Base-by-base conservation (phyloP, 2,797 vertebrate species). In the Sorex maritimensis region DNA sequence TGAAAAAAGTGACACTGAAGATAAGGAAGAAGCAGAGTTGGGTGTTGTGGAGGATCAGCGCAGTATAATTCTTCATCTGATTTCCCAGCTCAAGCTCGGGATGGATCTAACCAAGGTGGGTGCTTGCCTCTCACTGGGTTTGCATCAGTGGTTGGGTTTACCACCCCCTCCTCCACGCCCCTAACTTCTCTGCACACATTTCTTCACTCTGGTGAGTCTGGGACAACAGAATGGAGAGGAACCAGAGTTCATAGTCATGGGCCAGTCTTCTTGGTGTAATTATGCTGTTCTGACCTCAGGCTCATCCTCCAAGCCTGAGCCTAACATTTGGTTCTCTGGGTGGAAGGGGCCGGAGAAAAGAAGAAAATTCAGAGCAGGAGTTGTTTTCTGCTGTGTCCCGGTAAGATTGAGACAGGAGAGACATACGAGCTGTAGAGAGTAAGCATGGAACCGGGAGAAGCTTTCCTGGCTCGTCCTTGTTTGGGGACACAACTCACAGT, bases 51-150 rank as follows among this genome's bases (percentile, higher is more conserved):
- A 99, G 85, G 99, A 99, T 93, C 99, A 99, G 90, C 98, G 99
- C 11, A 99, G 99, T 88, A 92, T 99, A 96, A 99, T 99, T 94
- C 99, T 99, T 6, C 99, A 99, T 97, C 99, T 99, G 96, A 99
- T 99, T 88, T 99, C 99, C 11, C 99, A 99, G 91, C 99, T 99
- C 96, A 99, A 99, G 96, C 98, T 99, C 95, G 99, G 99, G 94
- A 99, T 99, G 99, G 99, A 99, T 97, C 98, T 99, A 96, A 99
- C 99, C 86, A 98, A 99, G 98, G 99, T 99, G 98, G 1, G 97
- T 69, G 12, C 23, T 55, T 12, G 0, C 1, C 0, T 24, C 73
- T 26, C 61, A 0, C n/a, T 0, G 41, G 68, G 4, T 44, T 3
- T 4, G 58, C 1, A 41, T 61, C 5, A 0, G 0, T 1, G 1